Conservation (phyloP, 2,888 invertebrate species). For the Steromphala cineraria region DNA sequence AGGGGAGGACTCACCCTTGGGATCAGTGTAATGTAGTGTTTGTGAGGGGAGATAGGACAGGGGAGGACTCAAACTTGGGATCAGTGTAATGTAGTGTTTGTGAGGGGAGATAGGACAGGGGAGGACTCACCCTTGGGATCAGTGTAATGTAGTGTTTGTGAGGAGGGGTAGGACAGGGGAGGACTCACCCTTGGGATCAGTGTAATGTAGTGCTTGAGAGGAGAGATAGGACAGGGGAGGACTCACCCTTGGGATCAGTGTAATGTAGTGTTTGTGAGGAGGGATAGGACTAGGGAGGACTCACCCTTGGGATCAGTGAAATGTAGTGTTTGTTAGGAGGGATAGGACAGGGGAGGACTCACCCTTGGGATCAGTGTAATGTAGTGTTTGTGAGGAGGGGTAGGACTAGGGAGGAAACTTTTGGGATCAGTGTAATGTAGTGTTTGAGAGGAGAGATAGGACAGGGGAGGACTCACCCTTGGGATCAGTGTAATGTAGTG, state of each 20-base stretch:
- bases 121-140: conserved; percentile 55
- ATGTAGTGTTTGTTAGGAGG: too few species aligned
- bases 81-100: conserved; percentile 35
- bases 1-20: conserved; percentile 50
- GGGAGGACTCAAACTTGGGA: conserved; percentile 53
- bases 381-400: too few species aligned
- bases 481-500: conserved; percentile 46
- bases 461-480: conserved; percentile 44
- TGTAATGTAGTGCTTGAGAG: conserved; percentile 21
- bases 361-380: conserved; percentile 58
- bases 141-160: conserved; percentile 31
- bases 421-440: too few species aligned
- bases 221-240: too few species aligned
- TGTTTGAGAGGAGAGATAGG: too few species aligned
- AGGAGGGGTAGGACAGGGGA: too few species aligned
- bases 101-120: too few species aligned
- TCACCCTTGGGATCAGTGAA: conserved; percentile 59
- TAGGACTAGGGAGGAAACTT: neutral
- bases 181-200: conserved; percentile 57
- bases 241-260: conserved; percentile 60
- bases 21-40: conserved; percentile 38
- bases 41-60: too few species aligned
- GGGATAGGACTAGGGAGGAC: neutral
- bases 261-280: neutral
- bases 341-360: conserved; percentile 8